These are phyloP conservation scores for Reticulitermes speratus DNA, from an alignment of 1,140 invertebrate genomes.

Conservation along the genomic window DNA sequence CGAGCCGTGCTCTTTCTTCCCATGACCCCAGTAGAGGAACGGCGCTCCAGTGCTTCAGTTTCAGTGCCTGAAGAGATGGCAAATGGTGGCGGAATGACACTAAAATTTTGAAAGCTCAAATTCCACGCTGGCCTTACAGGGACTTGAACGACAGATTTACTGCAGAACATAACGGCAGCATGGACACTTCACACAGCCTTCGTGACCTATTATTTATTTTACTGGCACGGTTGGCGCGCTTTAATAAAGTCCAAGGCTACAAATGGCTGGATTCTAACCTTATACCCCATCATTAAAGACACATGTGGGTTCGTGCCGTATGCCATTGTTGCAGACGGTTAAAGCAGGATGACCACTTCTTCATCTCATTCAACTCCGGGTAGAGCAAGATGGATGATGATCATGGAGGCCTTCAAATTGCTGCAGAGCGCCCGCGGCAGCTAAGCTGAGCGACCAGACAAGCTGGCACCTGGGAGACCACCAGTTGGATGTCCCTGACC, in stretches of 20 bases:
- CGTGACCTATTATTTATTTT: too few species aligned
- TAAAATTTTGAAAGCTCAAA: too few species aligned
- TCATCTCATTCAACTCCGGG: background rate
- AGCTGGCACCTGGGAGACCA: constrained; percentile 15
- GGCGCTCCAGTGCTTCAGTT: too few species aligned
- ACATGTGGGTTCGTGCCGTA: background rate
- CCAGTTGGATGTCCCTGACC: background rate
- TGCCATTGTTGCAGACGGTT: background rate
- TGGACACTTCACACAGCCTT: too few species aligned
- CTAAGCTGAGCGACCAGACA: background rate
- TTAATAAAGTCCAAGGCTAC: background rate
- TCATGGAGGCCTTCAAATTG: background rate
- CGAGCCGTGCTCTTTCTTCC: too few species aligned
- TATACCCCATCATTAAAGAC: background rate
- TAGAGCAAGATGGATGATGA: constrained; percentile 6
- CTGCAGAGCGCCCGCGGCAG: background rate
- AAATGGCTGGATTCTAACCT: background rate
- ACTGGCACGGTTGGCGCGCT: background rate
- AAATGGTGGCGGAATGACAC: too few species aligned
- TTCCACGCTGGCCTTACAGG: too few species aligned
- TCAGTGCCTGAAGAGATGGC: too few species aligned
- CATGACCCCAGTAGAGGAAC: too few species aligned
- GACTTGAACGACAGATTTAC: too few species aligned
- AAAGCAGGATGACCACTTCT: background rate
- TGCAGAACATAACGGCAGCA: too few species aligned